Conservation (phyloP, 2,797 vertebrate species). For the Catamblyrhynchus diadema region DNA sequence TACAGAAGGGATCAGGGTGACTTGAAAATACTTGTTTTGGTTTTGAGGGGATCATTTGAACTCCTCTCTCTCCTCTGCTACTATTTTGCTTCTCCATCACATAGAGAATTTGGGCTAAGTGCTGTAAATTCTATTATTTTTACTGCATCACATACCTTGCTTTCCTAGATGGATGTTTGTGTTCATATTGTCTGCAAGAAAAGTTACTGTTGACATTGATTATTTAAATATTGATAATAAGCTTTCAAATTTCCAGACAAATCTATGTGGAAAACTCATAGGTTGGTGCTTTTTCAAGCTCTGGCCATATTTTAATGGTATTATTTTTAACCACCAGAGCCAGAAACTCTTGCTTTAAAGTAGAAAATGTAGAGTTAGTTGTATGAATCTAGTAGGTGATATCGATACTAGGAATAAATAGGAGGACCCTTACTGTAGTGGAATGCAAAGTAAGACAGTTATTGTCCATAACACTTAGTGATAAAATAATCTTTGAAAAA, state of each 20-base stretch:
- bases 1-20: neutral
- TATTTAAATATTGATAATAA: neutral
- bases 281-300: neutral
- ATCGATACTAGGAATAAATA: neutral
- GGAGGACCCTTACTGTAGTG: neutral
- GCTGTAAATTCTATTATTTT: neutral
- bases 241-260: neutral
- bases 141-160: neutral
- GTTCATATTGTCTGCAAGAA: neutral
- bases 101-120: neutral
- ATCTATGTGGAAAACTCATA: neutral
- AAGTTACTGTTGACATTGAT: neutral
- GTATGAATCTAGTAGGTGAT: neutral
- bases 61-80: neutral
- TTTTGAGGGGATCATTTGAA: neutral
- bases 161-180: neutral
- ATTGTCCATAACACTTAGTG: neutral
- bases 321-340: neutral
- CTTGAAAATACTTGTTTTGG: neutral
- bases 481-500: slow-evolving; percentile 11
- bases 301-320: neutral
- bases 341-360: neutral
- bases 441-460: neutral
- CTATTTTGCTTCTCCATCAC: neutral
- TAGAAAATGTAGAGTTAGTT: neutral